phyloP scores from a whole-genome alignment of 2,888 invertebrate genomes.

The Ichneumoninae sp. region DNA sequence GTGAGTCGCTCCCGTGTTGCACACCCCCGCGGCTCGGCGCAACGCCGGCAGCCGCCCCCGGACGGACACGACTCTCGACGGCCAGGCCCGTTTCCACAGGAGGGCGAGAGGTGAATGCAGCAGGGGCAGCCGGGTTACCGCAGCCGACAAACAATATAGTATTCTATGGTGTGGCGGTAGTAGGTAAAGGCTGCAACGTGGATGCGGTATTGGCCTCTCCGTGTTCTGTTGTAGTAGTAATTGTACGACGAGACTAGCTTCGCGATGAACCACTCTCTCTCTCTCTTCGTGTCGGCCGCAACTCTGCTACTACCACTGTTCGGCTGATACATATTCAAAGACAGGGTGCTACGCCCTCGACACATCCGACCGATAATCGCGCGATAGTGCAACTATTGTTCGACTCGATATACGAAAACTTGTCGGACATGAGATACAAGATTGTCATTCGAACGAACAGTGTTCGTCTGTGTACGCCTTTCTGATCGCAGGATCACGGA shows the following conservation, averaged over 20 bases:
- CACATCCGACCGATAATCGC: constrained; percentile 52
- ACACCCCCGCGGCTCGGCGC: constrained; percentile 16
- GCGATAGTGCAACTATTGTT: constrained; percentile 17
- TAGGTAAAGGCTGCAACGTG: constrained; percentile 48
- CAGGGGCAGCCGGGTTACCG: constrained; percentile 23
- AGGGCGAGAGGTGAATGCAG: constrained; percentile 22
- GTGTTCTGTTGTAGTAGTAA: constrained; percentile 21
- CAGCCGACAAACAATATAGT: constrained; percentile 54
- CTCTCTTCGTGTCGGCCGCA: constrained; percentile 19
- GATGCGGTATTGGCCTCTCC: constrained; percentile 27
- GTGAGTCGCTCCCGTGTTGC: background rate
- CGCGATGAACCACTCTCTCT: constrained; percentile 5
- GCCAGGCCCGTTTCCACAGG: constrained; percentile 1
- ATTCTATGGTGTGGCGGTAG: constrained; percentile 65
- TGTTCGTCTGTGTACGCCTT: background rate
- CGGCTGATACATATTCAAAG: constrained; percentile 60
- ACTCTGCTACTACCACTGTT: background rate
- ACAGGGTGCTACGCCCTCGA: constrained; percentile 41
- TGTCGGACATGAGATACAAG: constrained; percentile 8
- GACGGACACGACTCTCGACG: constrained; percentile 41
- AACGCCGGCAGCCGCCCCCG: constrained; percentile 12
- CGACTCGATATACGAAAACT: background rate
- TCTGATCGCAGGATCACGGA: background rate
- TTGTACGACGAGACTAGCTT: constrained; percentile 5
- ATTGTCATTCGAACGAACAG: background rate